Conservation (phyloP, 2,797 vertebrate genomes). For the Gallirallus australis region DNA sequence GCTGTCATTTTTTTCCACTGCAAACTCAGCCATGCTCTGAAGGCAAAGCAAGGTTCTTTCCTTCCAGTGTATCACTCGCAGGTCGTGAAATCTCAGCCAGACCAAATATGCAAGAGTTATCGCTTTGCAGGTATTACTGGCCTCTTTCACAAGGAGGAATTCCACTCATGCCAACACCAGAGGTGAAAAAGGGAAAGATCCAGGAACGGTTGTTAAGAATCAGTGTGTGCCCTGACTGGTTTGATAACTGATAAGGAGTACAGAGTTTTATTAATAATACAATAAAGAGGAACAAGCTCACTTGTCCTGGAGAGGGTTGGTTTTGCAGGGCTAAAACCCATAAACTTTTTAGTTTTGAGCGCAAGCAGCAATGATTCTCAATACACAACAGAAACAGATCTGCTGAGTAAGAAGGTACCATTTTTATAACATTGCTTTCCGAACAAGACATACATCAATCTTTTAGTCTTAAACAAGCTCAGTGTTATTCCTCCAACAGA, state of each 20-base stretch:
- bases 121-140: neutral
- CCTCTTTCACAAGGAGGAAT: neutral
- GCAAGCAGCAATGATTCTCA: neutral
- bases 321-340: neutral
- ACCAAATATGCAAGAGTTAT: neutral
- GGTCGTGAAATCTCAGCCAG: neutral
- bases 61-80: neutral
- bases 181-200: neutral
- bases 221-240: neutral
- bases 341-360: neutral
- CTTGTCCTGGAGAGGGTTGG: neutral
- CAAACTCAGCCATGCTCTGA: neutral
- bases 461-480: conserved; percentile 30
- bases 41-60: neutral
- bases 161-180: neutral
- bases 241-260: neutral
- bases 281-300: neutral
- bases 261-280: neutral
- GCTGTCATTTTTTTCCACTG: neutral
- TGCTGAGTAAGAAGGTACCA: conserved; percentile 18
- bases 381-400: neutral
- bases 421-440: conserved; percentile 13
- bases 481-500: neutral
- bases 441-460: neutral
- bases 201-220: neutral